These are phyloP conservation scores for Hoplodrina ambigua DNA, from an alignment of 2,888 invertebrate species.

Conservation along the genomic window DNA sequence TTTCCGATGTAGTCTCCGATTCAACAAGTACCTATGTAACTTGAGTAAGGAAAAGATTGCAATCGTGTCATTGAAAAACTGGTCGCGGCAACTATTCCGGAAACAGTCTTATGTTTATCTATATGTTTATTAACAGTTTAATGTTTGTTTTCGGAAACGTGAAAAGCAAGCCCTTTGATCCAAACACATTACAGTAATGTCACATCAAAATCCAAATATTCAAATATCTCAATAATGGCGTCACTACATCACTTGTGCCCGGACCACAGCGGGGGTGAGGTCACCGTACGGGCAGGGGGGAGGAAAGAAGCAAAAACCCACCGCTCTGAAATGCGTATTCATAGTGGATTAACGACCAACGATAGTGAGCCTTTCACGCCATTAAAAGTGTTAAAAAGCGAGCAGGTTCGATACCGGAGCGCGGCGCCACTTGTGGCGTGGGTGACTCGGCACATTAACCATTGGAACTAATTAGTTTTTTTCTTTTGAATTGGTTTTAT, in stretches of 20 bases:
- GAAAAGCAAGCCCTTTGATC: slow-evolving; percentile 1
- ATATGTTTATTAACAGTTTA: too few relatives aligned
- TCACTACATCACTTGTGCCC: slow-evolving; percentile 51
- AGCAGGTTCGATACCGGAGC: slow-evolving; percentile 63
- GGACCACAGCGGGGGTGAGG: slow-evolving; percentile 26
- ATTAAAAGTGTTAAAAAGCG: slow-evolving; percentile 84
- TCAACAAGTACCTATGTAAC: neutral
- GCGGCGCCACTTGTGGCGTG: slow-evolving; percentile 55
- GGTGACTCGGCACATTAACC: neutral
- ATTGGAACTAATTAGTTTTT: neutral
- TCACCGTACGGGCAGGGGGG: neutral
- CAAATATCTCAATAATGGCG: slow-evolving; percentile 53
- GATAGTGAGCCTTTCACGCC: slow-evolving; percentile 80
- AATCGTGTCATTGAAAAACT: neutral
- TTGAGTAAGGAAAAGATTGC: neutral
- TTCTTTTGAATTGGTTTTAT: neutral
- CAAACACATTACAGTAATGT: slow-evolving; percentile 37
- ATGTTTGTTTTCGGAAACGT: neutral
- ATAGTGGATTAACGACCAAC: slow-evolving; percentile 79
- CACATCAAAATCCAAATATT: slow-evolving; percentile 23
- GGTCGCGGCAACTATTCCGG: neutral
- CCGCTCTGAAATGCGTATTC: slow-evolving; percentile 69
- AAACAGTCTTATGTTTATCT: neutral
- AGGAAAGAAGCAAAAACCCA: slow-evolving; percentile 40
- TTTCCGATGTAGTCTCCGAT: neutral